These are phyloP conservation scores for Crossaster papposus DNA, from an alignment of 53 echinoderm and acorn worm species.

Conservation along the genomic window DNA sequence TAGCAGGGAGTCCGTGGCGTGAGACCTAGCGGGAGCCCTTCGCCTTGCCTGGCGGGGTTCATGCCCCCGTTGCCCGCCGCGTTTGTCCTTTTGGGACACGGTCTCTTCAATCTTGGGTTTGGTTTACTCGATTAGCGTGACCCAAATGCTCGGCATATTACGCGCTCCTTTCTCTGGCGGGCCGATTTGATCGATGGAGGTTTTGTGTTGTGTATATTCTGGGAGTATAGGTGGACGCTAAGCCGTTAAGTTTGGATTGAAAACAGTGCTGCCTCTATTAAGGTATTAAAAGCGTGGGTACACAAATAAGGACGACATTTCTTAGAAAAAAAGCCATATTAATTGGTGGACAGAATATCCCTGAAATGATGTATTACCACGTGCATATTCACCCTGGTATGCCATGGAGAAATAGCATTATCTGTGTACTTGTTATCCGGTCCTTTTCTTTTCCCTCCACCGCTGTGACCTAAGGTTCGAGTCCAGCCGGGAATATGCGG, in stretches of 20 bases:
- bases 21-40: not conserved
- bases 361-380: no score
- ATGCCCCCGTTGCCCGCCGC: constrained; percentile 15
- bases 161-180: constrained; percentile 33
- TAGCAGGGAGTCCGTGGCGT: not conserved
- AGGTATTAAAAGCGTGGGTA: no score
- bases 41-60: not conserved
- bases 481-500: no score
- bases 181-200: constrained; percentile 26
- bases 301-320: no score
- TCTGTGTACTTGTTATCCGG: no score
- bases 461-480: no score
- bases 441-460: no score
- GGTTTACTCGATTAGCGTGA: constrained; percentile 59
- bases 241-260: not conserved
- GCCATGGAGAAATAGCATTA: no score
- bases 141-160: constrained; percentile 59
- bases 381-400: no score
- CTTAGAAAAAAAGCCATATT: no score
- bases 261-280: no score
- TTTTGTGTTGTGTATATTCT: not conserved
- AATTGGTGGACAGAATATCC: no score
- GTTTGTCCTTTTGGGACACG: constrained; percentile 30
- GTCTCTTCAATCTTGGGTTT: constrained; percentile 31
- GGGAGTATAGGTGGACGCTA: not conserved